Conservation (phyloP, 1,140 invertebrate species). For the Drosophila pandora region DNA sequence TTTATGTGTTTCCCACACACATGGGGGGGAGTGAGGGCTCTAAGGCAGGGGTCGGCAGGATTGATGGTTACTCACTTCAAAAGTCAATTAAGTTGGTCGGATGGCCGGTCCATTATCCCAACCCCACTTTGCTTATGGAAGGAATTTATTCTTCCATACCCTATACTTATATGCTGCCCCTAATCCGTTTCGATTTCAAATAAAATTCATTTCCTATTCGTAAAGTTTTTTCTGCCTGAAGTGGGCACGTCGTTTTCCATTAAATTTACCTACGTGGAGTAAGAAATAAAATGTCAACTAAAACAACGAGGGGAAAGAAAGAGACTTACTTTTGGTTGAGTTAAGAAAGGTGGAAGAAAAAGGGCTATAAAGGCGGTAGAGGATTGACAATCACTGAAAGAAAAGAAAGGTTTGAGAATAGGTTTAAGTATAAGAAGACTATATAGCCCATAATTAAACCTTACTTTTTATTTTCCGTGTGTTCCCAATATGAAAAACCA, state of each 20-base stretch:
- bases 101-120: constrained; percentile 15
- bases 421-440: no score
- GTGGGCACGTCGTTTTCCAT: constrained; percentile 68
- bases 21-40: neutral
- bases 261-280: constrained; percentile 72
- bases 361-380: neutral
- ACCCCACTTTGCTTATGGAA: constrained; percentile 8
- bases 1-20: constrained; percentile 44
- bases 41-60: neutral
- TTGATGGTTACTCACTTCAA: constrained; percentile 69
- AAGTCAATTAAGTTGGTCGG: constrained; percentile 76
- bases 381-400: constrained; percentile 6
- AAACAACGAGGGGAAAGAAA: constrained; percentile 42
- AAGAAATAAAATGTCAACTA: constrained; percentile 75
- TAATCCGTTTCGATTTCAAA: constrained; percentile 80
- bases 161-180: neutral
- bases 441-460: neutral
- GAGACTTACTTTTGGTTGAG: constrained; percentile 31
- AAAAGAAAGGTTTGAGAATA: neutral
- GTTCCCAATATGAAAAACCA: constrained; percentile 19
- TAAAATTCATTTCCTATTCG: constrained; percentile 72
- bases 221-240: constrained; percentile 5
- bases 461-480: constrained; percentile 9
- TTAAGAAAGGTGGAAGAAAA: constrained; percentile 2
- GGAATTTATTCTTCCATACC: constrained; percentile 24